Evolutionary conservation across 2,888 invertebrate species (phyloP), one percentile per base, ranked within the genome.

Genomic region (Callinectes sapidus): DNA sequence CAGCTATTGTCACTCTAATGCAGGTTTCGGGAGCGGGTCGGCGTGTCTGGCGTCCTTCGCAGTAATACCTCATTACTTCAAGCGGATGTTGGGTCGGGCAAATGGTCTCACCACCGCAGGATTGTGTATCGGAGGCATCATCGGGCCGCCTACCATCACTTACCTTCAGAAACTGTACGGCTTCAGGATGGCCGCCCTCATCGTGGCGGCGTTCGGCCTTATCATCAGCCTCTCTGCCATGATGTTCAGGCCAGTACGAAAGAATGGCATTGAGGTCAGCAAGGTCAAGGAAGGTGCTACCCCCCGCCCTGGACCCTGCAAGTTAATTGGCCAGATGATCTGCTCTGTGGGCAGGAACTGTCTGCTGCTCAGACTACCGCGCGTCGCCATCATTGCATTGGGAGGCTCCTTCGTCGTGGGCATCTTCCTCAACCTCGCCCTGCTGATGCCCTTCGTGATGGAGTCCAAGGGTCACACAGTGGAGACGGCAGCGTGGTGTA

Each of bases 91-190:
- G 54, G 93, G 93, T 48, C 66, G 89, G n/a, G 93, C 91, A 10
- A 89, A 91, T n/a, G 87, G 66, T 48, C 32, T 92, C 86, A 93
- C 71, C 39, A 48, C 89, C 18, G 87, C 90, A 8, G 90, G 89
- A 8, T 71, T 92, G 8, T 89, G 90, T 18, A 14, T 90, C 16
- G 89, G 90, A 2, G 86, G 66, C 18, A 86, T 89, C 13, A 6
- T 86, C 18, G 89, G 89, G 5, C 90, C 92, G 18, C 90, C 90
- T 13, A 39, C 92, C 5, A 48, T 92, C n/a, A 93, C 90, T n/a
- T 89, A 42, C 28, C 87, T 93, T 2, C 92, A 92, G 32, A 92
- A 87, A 8, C n/a, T 87, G n/a, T 92, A 55, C 54, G 93, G 93
- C 13, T 86, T 81, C 87, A 90, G 42, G 3, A 91, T 90, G 28